Evolutionary conservation across 2,888 invertebrate genomes (phyloP), one percentile per base, ranked within the genome.

Genomic region (Sipha maydis): DNA sequence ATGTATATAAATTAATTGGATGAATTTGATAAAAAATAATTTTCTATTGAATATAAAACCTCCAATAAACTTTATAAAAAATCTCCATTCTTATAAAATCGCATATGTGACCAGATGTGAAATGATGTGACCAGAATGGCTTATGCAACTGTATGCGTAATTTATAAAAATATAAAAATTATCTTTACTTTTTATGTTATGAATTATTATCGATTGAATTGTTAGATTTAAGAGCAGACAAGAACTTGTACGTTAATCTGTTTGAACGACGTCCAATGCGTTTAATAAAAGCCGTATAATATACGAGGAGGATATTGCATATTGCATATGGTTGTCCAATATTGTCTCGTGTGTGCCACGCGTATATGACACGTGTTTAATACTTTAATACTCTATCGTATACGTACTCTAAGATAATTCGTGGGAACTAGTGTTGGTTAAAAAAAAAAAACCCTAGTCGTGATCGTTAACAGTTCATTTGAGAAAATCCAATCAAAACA

Each of bases 281-380:
- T 71, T 17, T 41, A 41, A 67, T 80, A 41, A 84, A 38, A 76
- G 3, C n/a, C n/a, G 14, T 48, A 28, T 31, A 28, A 28, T 61
- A 67, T n/a, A 19, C 19, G 34, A 67, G 34, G 73, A 73, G 67
- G 67, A 85, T 67, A 85, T 85, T 75, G 84, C 61, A 75, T 61
- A 85, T 85, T 75, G 84, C 61, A 75, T 61, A 28, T n/a, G 76
- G 71, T 41, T 76, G 67, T 85, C 61, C 31, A 41, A 82, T 67
- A 28, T 84, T 28, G 75, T 76, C 84, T 14, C 34, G 73, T 31
- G 48, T 38, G 48, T 77, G 85, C 85, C 85, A 85, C 86, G 86
- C 73, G 71, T 56, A 34, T n/a, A 41, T 28, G 86, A 86, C 86
- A 85, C 84, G 84, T 85, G 84, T 85, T 77, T 85, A 77, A 76